Base-by-base conservation (phyloP, 1,140 invertebrate species). In the Atta colombica region DNA sequence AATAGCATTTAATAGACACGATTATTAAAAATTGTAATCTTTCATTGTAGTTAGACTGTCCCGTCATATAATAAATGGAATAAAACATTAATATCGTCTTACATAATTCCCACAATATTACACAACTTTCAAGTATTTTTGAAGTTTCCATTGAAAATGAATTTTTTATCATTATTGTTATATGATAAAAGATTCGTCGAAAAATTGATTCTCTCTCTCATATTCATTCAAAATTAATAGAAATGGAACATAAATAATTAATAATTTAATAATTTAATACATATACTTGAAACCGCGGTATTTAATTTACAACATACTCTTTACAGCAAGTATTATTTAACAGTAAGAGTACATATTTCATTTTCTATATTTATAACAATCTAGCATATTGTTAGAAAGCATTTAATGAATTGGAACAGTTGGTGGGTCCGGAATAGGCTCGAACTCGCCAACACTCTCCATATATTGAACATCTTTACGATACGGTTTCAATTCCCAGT, bases 401-500 rank as follows among this genome's bases (percentile, higher is more conserved):
- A 49, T 60, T 90, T 21, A 90, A 49, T 66, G 21, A 39, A 68
- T n/a, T 45, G 77, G 3, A 66, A 90, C 2, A 1, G 39, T 72
- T 18, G 85, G 78, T 49, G 88, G 84, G 28, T 87, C n/a, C 28
- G 68, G 60, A 45, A 88, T 12, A 55, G 95, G 95, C 39, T 96
- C 95, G 94, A 97, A 98, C 88, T 99, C 98, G 78, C 97, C 97
- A n/a, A 98, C 74, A 92, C 97, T 96, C 69, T 97, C 97, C 87
- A 97, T 96, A 93, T 98, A 98, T 94, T 98, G 98, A 58, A 95
- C 93, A 80, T 96, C 96, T 51, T 96, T 96, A 58, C 96, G 96
- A 92, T 94, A 97, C 8, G 96, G 96, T 85, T 96, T 96, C 65
- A 99, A 91, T 93, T 98, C 97, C 97, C 97, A 98, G 6, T 97